A percentile compares a stretch with the other conserved stretches of the same genome.
Evolutionary conservation across 2,797 vertebrate species (phyloP).

Genomic region (Jordanella pulchra): DNA sequence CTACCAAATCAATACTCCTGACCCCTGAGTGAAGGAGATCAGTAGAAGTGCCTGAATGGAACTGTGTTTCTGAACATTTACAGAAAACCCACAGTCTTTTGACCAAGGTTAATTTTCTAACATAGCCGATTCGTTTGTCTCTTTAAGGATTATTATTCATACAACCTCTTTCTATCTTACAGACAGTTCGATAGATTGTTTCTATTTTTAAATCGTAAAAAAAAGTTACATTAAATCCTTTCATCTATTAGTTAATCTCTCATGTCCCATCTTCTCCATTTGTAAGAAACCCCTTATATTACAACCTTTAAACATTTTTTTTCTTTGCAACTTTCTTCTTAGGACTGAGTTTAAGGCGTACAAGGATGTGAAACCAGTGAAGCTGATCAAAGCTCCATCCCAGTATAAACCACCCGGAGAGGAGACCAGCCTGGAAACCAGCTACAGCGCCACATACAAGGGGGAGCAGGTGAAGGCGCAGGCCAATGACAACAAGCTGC

Average conservation of each 20-base stretch:
- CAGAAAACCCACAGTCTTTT: neutral
- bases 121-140: neutral
- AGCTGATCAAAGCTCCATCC: slow-evolving; percentile 87
- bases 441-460: slow-evolving; percentile 94
- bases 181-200: neutral
- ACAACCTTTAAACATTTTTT: neutral
- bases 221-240: neutral
- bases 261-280: neutral
- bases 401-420: slow-evolving; percentile 88
- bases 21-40: slow-evolving; percentile 38
- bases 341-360: slow-evolving; percentile 97
- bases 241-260: neutral
- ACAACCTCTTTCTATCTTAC: neutral
- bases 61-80: slow-evolving; percentile 26
- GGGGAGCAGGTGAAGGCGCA: slow-evolving; percentile 88
- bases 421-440: slow-evolving; percentile 89
- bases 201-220: neutral
- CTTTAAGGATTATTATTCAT: neutral
- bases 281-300: neutral
- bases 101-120: neutral
- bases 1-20: slow-evolving; percentile 55
- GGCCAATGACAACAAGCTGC: slow-evolving; percentile 86
- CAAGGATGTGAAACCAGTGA: slow-evolving; percentile 90
- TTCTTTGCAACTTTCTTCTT: slow-evolving; percentile 3
- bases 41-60: slow-evolving; percentile 43